Base-by-base conservation (phyloP, 2,888 invertebrate species). In the Ormyrus nitidulus region DNA sequence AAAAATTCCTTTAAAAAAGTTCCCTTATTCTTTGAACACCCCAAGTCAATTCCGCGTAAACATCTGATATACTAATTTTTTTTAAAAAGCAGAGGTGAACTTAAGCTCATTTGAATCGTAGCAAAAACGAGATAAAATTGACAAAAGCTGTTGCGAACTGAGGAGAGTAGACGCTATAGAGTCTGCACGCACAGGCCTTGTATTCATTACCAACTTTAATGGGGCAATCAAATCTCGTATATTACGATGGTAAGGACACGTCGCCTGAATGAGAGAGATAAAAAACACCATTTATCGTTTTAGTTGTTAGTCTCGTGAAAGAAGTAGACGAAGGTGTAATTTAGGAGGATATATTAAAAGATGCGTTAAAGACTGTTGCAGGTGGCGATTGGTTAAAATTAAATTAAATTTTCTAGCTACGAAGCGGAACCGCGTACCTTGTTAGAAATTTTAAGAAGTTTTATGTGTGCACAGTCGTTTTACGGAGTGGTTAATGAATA, bases 121-220 rank as follows among this genome's bases (percentile, higher is more conserved):
- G 34, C 4, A 34, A 34, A 34, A 34, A 34, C 48, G 51, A 65
- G 48, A 65, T n/a, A 56, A 65, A 49, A 49, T 49, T 65, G 65
- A 65, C 64, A 65, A 65, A 65, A 62, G 13, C 65, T 13, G 49
- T 65, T 19, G 49, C 65, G 10, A 49, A 49, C 13, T 19, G 13
- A 6, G 11, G 65, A 65, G 49, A 65, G 13, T 65, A 51, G 65
- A 13, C 10, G 13, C 56, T 48, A 48, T 2, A 51, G 65, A 10
- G 11, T 6, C 11, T 34, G 13, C 53, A 53, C 34, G 53, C 66
- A 7, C 10, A 19, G 66, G 13, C 10, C 53, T 19, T 66, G 53
- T 66, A 66, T 66, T 66, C 66, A 66, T 66, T 66, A 66, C 66
- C 66, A 51, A 19, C 66, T 53, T 66, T 66, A 66, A 66, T 66